Evolutionary conservation across 2,888 invertebrate species (phyloP).

Genomic region (Carcina quercana): DNA sequence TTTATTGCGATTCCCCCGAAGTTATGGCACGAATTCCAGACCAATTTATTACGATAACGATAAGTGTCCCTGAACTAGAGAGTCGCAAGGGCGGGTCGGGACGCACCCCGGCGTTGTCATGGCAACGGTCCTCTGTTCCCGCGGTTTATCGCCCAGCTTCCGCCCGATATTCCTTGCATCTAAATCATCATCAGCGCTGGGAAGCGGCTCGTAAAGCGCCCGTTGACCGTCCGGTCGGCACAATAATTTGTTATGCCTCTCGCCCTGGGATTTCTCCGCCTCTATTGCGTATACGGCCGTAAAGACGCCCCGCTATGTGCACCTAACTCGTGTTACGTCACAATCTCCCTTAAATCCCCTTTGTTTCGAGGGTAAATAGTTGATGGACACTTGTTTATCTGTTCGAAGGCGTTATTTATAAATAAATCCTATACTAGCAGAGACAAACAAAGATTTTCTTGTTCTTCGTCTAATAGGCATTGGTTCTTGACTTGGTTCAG

Average conservation of each 20-base stretch:
- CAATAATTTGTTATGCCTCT: constrained; percentile 44
- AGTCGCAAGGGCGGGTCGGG: constrained; percentile 41
- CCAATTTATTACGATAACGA: constrained; percentile 69
- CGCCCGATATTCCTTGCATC: constrained; percentile 62
- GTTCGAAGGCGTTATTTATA: too few species aligned
- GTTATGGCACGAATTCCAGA: constrained; percentile 62
- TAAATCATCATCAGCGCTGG: constrained; percentile 69
- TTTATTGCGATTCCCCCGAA: constrained; percentile 50
- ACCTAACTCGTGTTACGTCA: constrained; percentile 19
- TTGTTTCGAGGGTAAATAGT: constrained; percentile 18
- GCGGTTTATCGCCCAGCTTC: constrained; percentile 51
- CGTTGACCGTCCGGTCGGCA: constrained; percentile 48
- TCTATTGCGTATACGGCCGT: constrained; percentile 19
- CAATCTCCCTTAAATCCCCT: constrained; percentile 19
- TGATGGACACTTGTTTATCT: constrained; percentile 18
- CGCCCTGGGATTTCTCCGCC: constrained; percentile 25
- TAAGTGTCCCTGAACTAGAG: constrained; percentile 66
- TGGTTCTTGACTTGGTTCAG: too few species aligned
- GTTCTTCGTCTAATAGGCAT: too few species aligned
- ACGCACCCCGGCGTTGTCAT: constrained; percentile 37
- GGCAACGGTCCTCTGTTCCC: constrained; percentile 38
- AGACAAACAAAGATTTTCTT: too few species aligned
- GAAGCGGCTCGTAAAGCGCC: constrained; percentile 61
- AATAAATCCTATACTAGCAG: too few species aligned
- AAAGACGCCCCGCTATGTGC: constrained; percentile 28